Conservation (phyloP, 2,113 vertebrate species). For the Oxygymnocypris stewartii region DNA sequence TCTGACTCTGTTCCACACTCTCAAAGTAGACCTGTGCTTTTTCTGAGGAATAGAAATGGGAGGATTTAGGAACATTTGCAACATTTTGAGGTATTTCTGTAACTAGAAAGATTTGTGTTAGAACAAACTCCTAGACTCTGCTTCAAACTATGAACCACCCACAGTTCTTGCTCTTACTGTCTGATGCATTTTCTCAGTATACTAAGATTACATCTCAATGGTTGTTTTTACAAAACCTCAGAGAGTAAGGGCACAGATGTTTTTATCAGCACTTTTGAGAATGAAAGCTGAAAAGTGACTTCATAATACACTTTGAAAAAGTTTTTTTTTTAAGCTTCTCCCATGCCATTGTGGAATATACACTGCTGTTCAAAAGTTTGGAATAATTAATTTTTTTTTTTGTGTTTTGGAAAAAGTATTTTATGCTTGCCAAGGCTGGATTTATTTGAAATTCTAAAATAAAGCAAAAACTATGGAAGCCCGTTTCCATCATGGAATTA, state of each 20-base stretch:
- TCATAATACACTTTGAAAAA: background rate
- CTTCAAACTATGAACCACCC: background rate
- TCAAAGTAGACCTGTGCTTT: constrained; percentile 97
- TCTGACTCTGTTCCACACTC: constrained; percentile 85
- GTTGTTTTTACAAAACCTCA: background rate
- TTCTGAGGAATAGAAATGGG: constrained; percentile 73
- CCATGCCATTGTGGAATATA: background rate
- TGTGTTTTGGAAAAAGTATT: background rate
- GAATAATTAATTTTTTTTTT: background rate
- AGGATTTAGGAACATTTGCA: background rate
- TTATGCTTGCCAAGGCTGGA: too few species aligned
- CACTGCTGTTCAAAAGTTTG: background rate
- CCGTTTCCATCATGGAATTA: too few species aligned
- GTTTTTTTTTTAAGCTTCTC: background rate
- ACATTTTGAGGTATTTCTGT: background rate
- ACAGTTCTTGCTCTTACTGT: background rate
- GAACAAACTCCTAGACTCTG: background rate
- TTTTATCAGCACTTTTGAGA: background rate
- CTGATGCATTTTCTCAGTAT: background rate
- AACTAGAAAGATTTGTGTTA: background rate
- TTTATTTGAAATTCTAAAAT: too few species aligned
- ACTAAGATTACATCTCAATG: background rate
- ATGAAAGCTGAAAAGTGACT: background rate
- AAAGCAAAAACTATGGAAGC: too few species aligned
- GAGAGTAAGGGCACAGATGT: background rate